Evolutionary conservation across 2,797 vertebrate species (phyloP).

Genomic region (Tenualosa thibaudeaui): DNA sequence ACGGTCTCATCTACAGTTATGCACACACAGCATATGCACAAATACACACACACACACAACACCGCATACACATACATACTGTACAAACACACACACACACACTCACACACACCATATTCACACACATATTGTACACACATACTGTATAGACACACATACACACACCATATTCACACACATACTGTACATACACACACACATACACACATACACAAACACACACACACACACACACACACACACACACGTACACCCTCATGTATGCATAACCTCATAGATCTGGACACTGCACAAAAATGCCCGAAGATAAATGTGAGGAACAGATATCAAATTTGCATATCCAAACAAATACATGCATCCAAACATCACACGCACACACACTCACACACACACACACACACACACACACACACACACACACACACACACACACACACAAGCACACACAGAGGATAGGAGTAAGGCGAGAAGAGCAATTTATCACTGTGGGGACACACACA

Average conservation of each 20-base stretch:
- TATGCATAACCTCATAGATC: neutral
- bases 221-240: neutral
- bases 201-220: neutral
- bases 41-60: neutral
- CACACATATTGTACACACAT: neutral
- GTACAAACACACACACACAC: neutral
- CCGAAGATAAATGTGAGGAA: neutral
- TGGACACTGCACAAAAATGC: neutral
- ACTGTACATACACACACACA: neutral
- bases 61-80: too few species aligned
- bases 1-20: neutral
- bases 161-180: neutral
- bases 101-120: neutral
- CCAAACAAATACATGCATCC: neutral
- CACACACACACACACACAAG: slow-evolving; percentile 28
- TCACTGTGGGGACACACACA: slow-evolving; percentile 51
- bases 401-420: neutral
- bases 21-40: neutral
- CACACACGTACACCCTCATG: neutral
- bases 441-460: slow-evolving; percentile 36
- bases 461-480: slow-evolving; percentile 47
- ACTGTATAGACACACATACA: neutral
- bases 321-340: neutral
- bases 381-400: slow-evolving; percentile 3
- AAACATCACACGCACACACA: neutral